Conservation (phyloP, 2,113 vertebrate genomes). For the Planiliza haematocheilus region DNA sequence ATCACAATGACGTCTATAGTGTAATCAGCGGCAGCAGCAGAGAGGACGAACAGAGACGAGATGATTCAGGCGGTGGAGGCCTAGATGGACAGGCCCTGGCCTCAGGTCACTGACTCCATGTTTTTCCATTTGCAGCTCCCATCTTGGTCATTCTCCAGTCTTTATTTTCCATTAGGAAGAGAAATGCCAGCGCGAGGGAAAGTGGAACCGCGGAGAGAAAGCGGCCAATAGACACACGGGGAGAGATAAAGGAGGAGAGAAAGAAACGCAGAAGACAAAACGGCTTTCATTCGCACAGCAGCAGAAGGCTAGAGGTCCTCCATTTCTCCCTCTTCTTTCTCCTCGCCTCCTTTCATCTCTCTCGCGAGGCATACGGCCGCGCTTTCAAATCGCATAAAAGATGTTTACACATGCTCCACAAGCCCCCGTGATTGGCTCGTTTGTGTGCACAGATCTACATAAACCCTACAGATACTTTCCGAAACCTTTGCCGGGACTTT, state of each 20-base stretch:
- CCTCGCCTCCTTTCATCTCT: slow-evolving; percentile 64
- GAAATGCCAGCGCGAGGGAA: slow-evolving; percentile 54
- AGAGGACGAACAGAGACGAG: slow-evolving; percentile 1
- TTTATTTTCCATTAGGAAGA: slow-evolving; percentile 77
- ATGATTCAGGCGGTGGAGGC: slow-evolving; percentile 26
- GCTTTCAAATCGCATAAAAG: slow-evolving; percentile 60
- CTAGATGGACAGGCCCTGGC: slow-evolving; percentile 58
- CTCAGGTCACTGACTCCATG: slow-evolving; percentile 65
- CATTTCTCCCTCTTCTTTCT: slow-evolving; percentile 48
- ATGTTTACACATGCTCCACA: slow-evolving; percentile 59
- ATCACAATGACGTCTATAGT: slow-evolving; percentile 20
- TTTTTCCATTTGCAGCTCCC: slow-evolving; percentile 71
- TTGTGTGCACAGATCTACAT: slow-evolving; percentile 58
- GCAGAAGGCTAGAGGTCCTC: slow-evolving; percentile 68
- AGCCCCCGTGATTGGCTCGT: slow-evolving; percentile 41
- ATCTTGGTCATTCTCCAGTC: slow-evolving; percentile 58
- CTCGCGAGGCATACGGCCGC: slow-evolving; percentile 3
- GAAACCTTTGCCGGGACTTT: background rate
- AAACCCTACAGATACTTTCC: slow-evolving; percentile 39
- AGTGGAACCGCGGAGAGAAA: slow-evolving; percentile 36
- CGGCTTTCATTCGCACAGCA: slow-evolving; percentile 61
- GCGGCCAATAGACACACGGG: slow-evolving; percentile 34
- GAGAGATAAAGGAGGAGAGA: slow-evolving; percentile 13
- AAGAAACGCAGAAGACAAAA: slow-evolving; percentile 66
- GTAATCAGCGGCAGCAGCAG: background rate